Conservation (phyloP, 2,113 vertebrate genomes). For the Alethe diademata region DNA sequence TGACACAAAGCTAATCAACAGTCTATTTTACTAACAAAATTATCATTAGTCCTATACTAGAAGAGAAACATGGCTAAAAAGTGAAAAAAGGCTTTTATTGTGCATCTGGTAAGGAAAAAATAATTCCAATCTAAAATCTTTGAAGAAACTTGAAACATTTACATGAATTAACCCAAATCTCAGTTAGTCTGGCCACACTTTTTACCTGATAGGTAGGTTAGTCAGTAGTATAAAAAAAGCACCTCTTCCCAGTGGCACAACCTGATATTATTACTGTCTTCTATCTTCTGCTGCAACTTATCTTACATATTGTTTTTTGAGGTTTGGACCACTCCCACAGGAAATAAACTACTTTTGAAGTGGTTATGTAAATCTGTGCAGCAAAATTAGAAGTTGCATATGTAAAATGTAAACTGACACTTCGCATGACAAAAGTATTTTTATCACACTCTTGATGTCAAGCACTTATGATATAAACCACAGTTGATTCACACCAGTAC, state of each 20-base stretch:
- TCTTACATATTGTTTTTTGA: neutral
- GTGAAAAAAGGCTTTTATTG: neutral
- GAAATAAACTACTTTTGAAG: neutral
- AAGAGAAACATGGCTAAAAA: neutral
- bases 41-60: neutral
- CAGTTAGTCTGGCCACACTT: accelerated
- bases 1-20: neutral
- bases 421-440: neutral
- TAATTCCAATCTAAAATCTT: neutral
- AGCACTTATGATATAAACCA: neutral
- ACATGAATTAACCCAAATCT: neutral
- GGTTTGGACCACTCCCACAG: neutral
- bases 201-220: neutral
- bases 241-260: neutral
- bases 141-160: neutral
- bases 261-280: neutral
- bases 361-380: neutral
- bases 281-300: neutral
- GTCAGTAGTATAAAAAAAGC: neutral
- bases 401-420: neutral
- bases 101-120: neutral
- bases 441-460: conserved; percentile 9
- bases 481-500: neutral
- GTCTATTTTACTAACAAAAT: neutral
- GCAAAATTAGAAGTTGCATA: conserved; percentile 20